Evolutionary conservation across 2,113 vertebrate species (phyloP), one percentile per base, ranked within the genome.

Genomic region (Hypocryptadius cinnamomeus): DNA sequence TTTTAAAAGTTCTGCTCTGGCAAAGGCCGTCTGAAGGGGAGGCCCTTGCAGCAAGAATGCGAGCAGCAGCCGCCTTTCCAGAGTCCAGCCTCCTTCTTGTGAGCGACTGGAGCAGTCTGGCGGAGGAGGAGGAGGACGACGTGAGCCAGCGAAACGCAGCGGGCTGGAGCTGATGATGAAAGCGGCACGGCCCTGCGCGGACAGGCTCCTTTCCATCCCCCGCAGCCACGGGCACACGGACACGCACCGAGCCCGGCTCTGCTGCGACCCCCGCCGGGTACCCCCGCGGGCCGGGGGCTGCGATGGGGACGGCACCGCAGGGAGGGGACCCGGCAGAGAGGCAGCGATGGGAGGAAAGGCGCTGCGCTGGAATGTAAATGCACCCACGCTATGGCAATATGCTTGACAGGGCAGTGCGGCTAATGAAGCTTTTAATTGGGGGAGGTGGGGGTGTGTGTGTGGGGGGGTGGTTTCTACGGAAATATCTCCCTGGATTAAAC

Each of bases 1-100:
- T 92, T 95, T 89, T 64, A 98, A 97, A 97, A 98, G 98, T 98
- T 97, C 94, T 97, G 97, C 97, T 98, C 96, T 98, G 96, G 97
- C 98, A 97, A 96, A 98, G 98, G 98, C 97, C 96, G 97, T 97
- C 97, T 97, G 96, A 98, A 97, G 98, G 98, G 98, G 98, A 98
- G 98, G 98, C 98, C 98, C 98, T 98, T 97, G 97, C 97, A 97
- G 98, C 98, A 98, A 97, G 98, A 98, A 98, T 97, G 94, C 82
- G 92, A 96, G 88, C 73, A 59, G 85, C 97, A 96, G 94, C 87
- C 48, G 79, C 92, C 90, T 95, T 93, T 92, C 50, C 97, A 92
- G 95, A 97, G 96, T 97, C 93, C 97, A 96, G 96, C 98, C 98
- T 98, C 97, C 98, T 98, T 96, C 97, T 97, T 97, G 97, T 88